Base-by-base conservation (phyloP, 2,113 vertebrate species). In the Equus quagga region DNA sequence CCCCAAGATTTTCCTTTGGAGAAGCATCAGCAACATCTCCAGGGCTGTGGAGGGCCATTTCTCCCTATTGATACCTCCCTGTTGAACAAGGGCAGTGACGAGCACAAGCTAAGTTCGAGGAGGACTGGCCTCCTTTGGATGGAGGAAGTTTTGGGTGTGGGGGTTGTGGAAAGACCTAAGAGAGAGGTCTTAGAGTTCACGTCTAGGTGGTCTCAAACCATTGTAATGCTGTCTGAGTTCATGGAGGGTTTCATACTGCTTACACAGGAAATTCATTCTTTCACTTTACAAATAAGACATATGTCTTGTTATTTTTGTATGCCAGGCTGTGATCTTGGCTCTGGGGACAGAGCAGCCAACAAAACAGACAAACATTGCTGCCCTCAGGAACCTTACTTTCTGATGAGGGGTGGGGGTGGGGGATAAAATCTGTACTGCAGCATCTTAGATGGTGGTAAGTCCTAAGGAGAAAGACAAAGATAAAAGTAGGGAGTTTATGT, bases 1-100 rank as follows among this genome's bases (percentile, higher is more conserved):
- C 36, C 36, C 73, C 44, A 60, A 82, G 60, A 21, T 70, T 96
- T 93, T 91, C 81, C 89, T 94, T 46, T 89, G 93, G 81, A 91
- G 87, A 92, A 92, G 72, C 8, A 17, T 60, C 10, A 26, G 62
- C 69, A 33, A 49, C 56, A 17, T 28, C n/a, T 21, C 65, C 69
- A 83, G 89, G 73, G 18, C 56, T 51, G 60, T 19, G 26, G 9
- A 54, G 36, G 24, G 21, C 56, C 33, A 12, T 54, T 83, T 92
- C 62, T 91, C 51, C 31, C 5, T 54, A 44, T 17, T 60, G 24
- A 82, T 69, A 82, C 41, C 41, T 64, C 18, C 41, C 14, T 70
- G 72, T 51, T 14, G 65, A 81, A 28, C 11, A 51, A 54, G 9
- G 26, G 44, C 33, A 69, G 31, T 5, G 12, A 51, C 36, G 69